These are phyloP conservation scores for Anastrepha ludens DNA, from an alignment of 1,140 invertebrate species.

Conservation along the genomic window DNA sequence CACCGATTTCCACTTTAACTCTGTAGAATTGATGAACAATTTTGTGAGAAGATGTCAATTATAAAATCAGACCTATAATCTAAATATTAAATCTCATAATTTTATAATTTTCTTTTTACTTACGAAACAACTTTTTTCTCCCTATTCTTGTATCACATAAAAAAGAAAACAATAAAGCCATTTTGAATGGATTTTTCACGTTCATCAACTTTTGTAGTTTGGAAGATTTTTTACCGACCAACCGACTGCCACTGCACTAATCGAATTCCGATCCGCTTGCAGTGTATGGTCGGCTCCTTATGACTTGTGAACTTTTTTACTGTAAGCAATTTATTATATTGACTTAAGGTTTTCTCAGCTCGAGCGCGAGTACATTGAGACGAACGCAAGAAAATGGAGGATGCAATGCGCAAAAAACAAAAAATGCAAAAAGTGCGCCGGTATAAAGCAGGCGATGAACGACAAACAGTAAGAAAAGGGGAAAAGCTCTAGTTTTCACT, in stretches of 20 bases:
- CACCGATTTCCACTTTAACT: too few species aligned
- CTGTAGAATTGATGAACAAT: too few species aligned
- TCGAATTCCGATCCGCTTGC: conserved; percentile 13
- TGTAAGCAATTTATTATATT: conserved; percentile 45
- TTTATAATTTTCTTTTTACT: too few species aligned
- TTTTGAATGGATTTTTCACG: too few species aligned
- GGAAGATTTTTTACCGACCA: too few species aligned
- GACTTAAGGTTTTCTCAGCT: conserved; percentile 7
- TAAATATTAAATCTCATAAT: too few species aligned
- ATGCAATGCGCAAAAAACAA: not conserved
- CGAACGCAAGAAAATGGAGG: not conserved
- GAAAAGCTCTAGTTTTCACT: not conserved
- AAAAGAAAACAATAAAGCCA: too few species aligned
- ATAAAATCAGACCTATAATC: too few species aligned
- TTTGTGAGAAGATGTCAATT: too few species aligned
- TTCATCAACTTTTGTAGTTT: too few species aligned
- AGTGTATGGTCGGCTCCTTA: not conserved
- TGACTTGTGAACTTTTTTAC: not conserved
- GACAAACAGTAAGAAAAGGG: not conserved
- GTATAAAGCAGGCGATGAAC: not conserved
- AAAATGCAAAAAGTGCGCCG: not conserved
- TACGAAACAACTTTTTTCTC: too few species aligned
- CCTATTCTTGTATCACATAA: too few species aligned
- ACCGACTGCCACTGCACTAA: not conserved
- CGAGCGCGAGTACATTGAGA: not conserved